Base-by-base conservation (phyloP, 2,797 vertebrate genomes). In the Capromys pilorides region DNA sequence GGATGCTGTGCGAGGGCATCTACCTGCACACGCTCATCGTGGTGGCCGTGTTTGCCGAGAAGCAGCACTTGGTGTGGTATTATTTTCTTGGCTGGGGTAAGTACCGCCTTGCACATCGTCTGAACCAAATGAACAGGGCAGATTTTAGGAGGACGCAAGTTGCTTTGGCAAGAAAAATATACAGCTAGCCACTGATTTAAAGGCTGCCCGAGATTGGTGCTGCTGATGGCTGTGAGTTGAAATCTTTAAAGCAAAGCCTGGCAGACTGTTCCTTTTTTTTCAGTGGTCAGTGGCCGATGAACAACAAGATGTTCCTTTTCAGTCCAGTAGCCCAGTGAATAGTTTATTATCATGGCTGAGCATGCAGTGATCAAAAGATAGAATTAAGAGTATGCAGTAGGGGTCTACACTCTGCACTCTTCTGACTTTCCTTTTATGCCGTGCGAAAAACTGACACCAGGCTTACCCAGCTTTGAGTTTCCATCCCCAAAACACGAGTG, bases 1-100 rank as follows among this genome's bases (percentile, higher is more conserved):
- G 99, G 99, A 99, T 99, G 99, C 98, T 99, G 90, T 99, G 99
- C 95, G 99, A 99, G 97, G 99, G 99, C 14, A 99, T 99, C 69
- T 99, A 99, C 96, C 98, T 99, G 89, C 99, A 99, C 95, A 99
- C 99, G 0, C 99, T 99, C 92, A 99, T 99, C 10, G 99, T 99
- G 66, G 99, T 99, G 96, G 99, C 99, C 0, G 99, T 99, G 94
- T 99, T 99, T 97, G 99, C 99, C 0, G 99, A 99, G 98, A 99
- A 99, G 94, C 99, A 99, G 88, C 99, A 99, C 97, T 97, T 99
- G 88, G 98, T 99, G 98, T 99, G 99, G 99, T 99, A 99, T 98
- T 99, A 99, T 92, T 99, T 99, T 61, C 98, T 99, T 4, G 99
- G 99, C 97, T 99, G 99, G 99, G 99, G 99, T 99, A 98, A 77